Conservation (phyloP, 2,113 vertebrate species). For the Regulus satrapa region DNA sequence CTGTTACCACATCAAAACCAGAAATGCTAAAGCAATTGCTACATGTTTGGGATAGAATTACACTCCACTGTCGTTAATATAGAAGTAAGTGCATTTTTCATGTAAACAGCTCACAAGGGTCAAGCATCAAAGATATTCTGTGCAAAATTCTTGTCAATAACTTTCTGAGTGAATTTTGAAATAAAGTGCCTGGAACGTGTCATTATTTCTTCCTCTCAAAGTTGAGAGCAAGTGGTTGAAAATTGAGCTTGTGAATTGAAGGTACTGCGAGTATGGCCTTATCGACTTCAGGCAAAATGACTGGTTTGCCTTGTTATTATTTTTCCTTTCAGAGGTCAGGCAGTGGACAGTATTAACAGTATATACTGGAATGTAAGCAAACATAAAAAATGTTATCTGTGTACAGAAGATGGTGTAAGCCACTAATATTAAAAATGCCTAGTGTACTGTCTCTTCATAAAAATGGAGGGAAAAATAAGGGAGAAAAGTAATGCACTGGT, state of each 20-base stretch:
- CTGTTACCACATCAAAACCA: slow-evolving; percentile 75
- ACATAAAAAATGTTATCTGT: slow-evolving; percentile 75
- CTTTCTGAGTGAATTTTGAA: slow-evolving; percentile 88
- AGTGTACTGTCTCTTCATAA: not conserved
- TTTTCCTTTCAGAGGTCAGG: slow-evolving; percentile 89
- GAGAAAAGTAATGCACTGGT: not conserved
- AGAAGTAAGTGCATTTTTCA: slow-evolving; percentile 83
- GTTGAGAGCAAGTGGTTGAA: slow-evolving; percentile 88
- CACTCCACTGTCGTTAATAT: slow-evolving; percentile 83
- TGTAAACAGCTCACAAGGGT: slow-evolving; percentile 81
- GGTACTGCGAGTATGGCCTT: slow-evolving; percentile 83
- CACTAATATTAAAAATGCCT: slow-evolving; percentile 28
- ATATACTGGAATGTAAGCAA: slow-evolving; percentile 71
- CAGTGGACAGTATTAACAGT: slow-evolving; percentile 77
- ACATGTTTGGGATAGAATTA: slow-evolving; percentile 83
- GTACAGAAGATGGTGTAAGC: slow-evolving; percentile 37
- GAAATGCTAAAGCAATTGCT: slow-evolving; percentile 77
- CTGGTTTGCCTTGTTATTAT: slow-evolving; percentile 89
- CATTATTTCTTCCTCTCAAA: slow-evolving; percentile 91
- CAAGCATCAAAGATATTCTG: slow-evolving; percentile 72
- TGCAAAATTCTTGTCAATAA: slow-evolving; percentile 85
- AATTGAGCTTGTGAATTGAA: slow-evolving; percentile 95
- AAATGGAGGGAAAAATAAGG: not conserved
- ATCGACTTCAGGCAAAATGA: slow-evolving; percentile 86
- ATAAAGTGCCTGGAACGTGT: slow-evolving; percentile 91